These are phyloP conservation scores for western clawed frog (Xenopus tropicalis) DNA, from an alignment of 2,113 vertebrate genomes.

Conservation along the genomic window DNA sequence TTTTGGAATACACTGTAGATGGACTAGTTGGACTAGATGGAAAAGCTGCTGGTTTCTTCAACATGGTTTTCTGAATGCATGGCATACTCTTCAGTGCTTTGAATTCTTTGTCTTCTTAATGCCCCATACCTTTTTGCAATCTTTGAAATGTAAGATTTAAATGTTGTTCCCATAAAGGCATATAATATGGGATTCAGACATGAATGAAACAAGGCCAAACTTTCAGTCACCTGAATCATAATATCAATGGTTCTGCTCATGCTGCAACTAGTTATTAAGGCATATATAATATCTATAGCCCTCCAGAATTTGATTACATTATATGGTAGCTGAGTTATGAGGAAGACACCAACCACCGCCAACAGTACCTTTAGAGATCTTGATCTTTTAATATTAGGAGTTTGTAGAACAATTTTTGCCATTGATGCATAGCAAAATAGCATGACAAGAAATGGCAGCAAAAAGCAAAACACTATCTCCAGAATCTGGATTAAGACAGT, in stretches of 20 bases:
- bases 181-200: slow-evolving; percentile 92
- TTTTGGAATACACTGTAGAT: too few relatives aligned
- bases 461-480: slow-evolving; percentile 81
- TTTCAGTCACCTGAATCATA: slow-evolving; percentile 77
- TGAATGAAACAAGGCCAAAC: slow-evolving; percentile 81
- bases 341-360: slow-evolving; percentile 75
- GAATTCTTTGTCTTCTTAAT: slow-evolving; percentile 56
- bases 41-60: slow-evolving; percentile 68
- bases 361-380: slow-evolving; percentile 75
- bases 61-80: slow-evolving; percentile 58
- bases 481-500: slow-evolving; percentile 75
- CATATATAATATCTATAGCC: slow-evolving; percentile 76
- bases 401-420: slow-evolving; percentile 62
- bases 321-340: slow-evolving; percentile 86
- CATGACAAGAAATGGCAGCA: slow-evolving; percentile 82
- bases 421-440: slow-evolving; percentile 74
- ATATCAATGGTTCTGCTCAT: slow-evolving; percentile 77
- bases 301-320: slow-evolving; percentile 79
- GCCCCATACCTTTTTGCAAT: slow-evolving; percentile 67
- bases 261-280: slow-evolving; percentile 74
- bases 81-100: slow-evolving; percentile 61
- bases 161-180: slow-evolving; percentile 77
- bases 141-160: slow-evolving; percentile 74
- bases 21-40: slow-evolving; percentile 58
- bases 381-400: slow-evolving; percentile 67